phyloP scores from a whole-genome alignment of 2,888 invertebrate genomes.

The Drosophila kokeensis region DNA sequence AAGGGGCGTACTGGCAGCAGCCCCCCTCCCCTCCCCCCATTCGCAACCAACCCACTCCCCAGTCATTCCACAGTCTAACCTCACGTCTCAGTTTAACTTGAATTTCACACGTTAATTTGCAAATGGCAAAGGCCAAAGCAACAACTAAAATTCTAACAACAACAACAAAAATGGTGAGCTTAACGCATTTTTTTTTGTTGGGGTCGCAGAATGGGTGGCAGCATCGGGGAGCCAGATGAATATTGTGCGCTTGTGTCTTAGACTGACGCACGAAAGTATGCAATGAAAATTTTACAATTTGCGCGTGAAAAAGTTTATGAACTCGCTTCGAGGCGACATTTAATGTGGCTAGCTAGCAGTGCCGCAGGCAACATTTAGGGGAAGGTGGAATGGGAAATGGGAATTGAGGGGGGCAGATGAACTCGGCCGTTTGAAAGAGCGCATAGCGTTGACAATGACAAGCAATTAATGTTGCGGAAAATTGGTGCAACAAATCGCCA shows the following conservation, averaged over 20 bases:
- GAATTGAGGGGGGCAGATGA: background rate
- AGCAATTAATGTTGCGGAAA: constrained; percentile 72
- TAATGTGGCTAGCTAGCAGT: constrained; percentile 36
- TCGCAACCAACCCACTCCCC: background rate
- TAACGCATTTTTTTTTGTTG: constrained; percentile 40
- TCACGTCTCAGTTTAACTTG: constrained; percentile 32
- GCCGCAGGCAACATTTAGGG: background rate
- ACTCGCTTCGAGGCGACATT: constrained; percentile 65
- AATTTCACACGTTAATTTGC: constrained; percentile 72
- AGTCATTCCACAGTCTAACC: background rate
- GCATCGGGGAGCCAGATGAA: constrained; percentile 10
- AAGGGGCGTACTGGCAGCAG: background rate
- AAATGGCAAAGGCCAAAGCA: constrained; percentile 48
- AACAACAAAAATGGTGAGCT: constrained; percentile 25
- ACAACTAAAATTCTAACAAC: constrained; percentile 15
- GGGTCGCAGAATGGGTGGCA: background rate
- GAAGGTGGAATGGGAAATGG: background rate
- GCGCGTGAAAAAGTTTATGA: constrained; percentile 72
- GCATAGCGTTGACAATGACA: constrained; percentile 61
- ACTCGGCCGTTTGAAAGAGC: constrained; percentile 15
- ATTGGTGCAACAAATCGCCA: constrained; percentile 61
- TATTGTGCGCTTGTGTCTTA: constrained; percentile 48
- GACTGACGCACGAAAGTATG: constrained; percentile 63
- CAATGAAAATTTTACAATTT: constrained; percentile 75
- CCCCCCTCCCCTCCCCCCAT: background rate